Base-by-base conservation (phyloP, 2,113 vertebrate genomes). In the Pterocles gutturalis region DNA sequence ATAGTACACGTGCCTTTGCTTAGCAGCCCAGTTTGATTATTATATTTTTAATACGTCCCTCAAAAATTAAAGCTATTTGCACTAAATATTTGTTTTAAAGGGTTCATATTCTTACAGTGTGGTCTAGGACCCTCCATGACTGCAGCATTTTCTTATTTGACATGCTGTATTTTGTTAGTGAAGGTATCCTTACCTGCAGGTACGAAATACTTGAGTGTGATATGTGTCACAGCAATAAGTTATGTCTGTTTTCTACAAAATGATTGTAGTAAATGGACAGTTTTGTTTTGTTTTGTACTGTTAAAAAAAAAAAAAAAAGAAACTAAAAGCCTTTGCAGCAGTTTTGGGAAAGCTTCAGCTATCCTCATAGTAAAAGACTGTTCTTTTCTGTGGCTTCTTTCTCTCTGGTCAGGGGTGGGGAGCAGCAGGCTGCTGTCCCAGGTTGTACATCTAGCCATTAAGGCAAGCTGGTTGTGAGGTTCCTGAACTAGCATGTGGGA, bases 351-450 rank as follows among this genome's bases (percentile, higher is more conserved):
- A 49, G 3, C 17, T 33, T 64, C 25, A 33, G 10, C n/a, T 41
- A 78, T 76, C 15, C 2, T 51, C 7, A 1, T 6, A 43, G 28
- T 21, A 29, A 28, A 62, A 73, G 14, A 7, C 8, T 0, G 0
- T 48, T 60, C 26, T 69, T 6, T 64, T 60, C 26, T 17, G 8
- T 13, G 5, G 45, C 21, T 67, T 89, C 26, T 9, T 28, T 65
- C 13, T 65, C 12, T 43, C 26, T 46, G 4, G 17, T 43, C 10
- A 29, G 10, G 41, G 10, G 4, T 13, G 13, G 20, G 13, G 25
- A 55, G 64, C 51, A 66, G 33, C 36, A 67, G 29, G 14, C 5
- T 11, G 19, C 24, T 49, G 16, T 53, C 26, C 17, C 7, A 3
- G 22, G 7, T 61, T 87, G 26, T 13, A 9, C 9, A 2, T 41